Evolutionary conservation across 2,797 vertebrate genomes (phyloP).

Genomic region (Cyclopterus lumpus): DNA sequence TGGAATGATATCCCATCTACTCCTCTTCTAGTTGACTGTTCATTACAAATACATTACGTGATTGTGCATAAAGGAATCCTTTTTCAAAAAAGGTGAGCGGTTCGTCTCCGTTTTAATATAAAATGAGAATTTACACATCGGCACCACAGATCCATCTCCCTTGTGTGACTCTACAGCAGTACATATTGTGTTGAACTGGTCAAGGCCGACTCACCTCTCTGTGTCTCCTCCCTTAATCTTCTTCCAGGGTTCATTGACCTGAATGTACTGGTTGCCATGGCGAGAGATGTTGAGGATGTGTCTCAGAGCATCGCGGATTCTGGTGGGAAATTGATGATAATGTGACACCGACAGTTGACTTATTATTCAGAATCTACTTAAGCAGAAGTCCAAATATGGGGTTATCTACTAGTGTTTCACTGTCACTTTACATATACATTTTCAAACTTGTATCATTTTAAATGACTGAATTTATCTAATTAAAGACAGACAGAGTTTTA

Average conservation of each 20-base stretch:
- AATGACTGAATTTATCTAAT: constrained; percentile 1
- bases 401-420: neutral
- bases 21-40: neutral
- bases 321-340: constrained; percentile 54
- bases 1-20: neutral
- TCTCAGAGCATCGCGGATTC: constrained; percentile 93
- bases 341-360: neutral
- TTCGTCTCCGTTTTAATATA: neutral
- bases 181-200: neutral
- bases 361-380: neutral
- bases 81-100: neutral
- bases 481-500: neutral
- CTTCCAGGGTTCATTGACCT: constrained; percentile 97
- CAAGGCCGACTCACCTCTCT: constrained; percentile 83
- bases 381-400: neutral
- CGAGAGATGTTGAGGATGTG: constrained; percentile 95
- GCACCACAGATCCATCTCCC: neutral
- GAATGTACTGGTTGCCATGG: constrained; percentile 97
- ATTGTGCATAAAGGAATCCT: neutral
- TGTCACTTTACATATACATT: neutral
- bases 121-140: constrained; percentile 1
- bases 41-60: neutral
- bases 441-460: neutral
- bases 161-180: neutral
- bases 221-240: constrained; percentile 89